phyloP scores from a whole-genome alignment of 2,797 vertebrate genomes.

The Acanthiza pusilla region DNA sequence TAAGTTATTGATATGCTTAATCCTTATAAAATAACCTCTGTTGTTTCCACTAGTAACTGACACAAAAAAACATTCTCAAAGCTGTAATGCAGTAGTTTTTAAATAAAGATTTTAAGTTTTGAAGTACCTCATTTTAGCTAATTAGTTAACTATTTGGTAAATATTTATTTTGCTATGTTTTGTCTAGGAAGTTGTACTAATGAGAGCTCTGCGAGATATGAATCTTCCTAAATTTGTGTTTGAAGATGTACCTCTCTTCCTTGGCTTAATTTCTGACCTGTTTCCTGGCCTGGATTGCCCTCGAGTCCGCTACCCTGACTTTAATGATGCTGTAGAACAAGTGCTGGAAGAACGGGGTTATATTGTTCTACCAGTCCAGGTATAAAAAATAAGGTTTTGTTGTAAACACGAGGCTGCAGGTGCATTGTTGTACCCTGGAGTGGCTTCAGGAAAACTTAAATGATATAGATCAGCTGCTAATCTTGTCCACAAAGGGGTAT shows the following conservation, averaged over 20 bases:
- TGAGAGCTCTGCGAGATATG: conserved; percentile 95
- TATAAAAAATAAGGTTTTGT: conserved; percentile 32
- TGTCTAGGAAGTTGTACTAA: conserved; percentile 91
- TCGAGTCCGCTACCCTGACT: conserved; percentile 87
- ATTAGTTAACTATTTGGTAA: background rate
- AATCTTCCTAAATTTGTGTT: conserved; percentile 98
- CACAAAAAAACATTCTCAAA: background rate
- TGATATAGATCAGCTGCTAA: background rate
- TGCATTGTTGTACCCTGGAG: background rate
- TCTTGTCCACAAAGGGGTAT: background rate
- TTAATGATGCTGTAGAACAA: conserved; percentile 88
- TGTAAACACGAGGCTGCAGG: background rate
- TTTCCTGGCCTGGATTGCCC: conserved; percentile 94
- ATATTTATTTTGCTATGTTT: background rate
- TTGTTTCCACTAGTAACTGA: background rate
- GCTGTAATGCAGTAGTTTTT: background rate
- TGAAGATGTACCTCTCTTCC: conserved; percentile 94
- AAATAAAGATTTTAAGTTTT: background rate
- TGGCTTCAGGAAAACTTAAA: background rate
- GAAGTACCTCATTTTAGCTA: background rate
- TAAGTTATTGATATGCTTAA: background rate
- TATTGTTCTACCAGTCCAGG: conserved; percentile 84
- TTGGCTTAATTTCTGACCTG: conserved; percentile 91
- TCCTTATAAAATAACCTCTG: background rate
- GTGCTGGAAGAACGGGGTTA: conserved; percentile 81